Evolutionary conservation across 1,140 invertebrate species (phyloP), one percentile per base, ranked within the genome.

Genomic region (Rhizoglyphus robini): DNA sequence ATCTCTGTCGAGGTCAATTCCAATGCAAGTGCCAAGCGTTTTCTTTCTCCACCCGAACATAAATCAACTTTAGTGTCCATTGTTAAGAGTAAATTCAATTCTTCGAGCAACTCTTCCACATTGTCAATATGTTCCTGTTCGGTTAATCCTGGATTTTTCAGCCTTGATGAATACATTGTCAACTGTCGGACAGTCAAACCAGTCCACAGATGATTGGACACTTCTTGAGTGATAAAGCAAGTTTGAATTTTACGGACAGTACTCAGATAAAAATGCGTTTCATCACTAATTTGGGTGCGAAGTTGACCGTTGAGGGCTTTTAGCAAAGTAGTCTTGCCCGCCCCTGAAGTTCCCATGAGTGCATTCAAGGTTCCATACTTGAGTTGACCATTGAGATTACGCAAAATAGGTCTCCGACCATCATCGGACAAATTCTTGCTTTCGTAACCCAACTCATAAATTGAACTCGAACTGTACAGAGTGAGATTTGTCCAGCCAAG

Each of bases 21-120:
- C 63, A 96, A 77, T 18, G 92, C 92, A 69, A 96, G 93, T 1
- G 91, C 91, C 46, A 96, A 76, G 57, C 93, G 81, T 75, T 96
- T 96, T 61, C 87, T 81, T 77, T 96, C 90, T 0, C 94, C 94
- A 8, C 93, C 93, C 8, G 46, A 57, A 31, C 38, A 47, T 15
- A 18, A n/a, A 31, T 63, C 51, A 3, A 48, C 61, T n/a, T 20
- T 63, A 25, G 61, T 63, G 32, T 63, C n/a, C 2, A 4, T 29
- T 1, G 36, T 58, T 27, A 27, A 23, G 38, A 31, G 8, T 18
- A 63, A n/a, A 13, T 46, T 29, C n/a, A 63, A 29, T 29, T 63
- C 61, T 27, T 15, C 3, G 1, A 63, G 34, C 27, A 46, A 13
- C 3, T 41, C 30, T 1, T 27, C 20, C 13, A 41, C 36, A 13